Conservation (phyloP, 2,888 invertebrate species). For the Oxyscelio sp. region DNA sequence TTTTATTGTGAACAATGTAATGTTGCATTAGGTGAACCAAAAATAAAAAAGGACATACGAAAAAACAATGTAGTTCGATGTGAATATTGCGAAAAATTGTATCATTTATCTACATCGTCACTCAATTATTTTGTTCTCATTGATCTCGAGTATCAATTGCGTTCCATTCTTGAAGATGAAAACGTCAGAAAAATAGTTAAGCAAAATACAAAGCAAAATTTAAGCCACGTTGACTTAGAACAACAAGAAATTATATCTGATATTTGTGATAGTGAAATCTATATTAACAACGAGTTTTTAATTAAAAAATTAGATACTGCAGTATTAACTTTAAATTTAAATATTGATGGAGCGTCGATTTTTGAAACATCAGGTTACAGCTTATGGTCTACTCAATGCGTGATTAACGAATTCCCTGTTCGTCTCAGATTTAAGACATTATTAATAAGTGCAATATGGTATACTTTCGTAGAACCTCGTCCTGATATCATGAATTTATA, state of each 20-base stretch:
- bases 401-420: slow-evolving; percentile 56
- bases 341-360: neutral
- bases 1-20: neutral
- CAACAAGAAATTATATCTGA: no score
- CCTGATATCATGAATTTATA: slow-evolving; percentile 57
- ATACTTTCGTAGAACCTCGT: slow-evolving; percentile 36
- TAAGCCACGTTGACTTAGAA: no score
- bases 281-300: neutral
- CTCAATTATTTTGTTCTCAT: neutral
- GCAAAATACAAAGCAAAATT: no score
- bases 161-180: no score
- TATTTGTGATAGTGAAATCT: neutral
- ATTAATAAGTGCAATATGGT: slow-evolving; percentile 48
- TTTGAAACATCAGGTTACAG: neutral
- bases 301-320: neutral
- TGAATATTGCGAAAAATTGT: neutral
- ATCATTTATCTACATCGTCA: neutral
- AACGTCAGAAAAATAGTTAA: no score
- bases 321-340: neutral
- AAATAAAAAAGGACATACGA: no score
- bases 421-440: slow-evolving; percentile 27
- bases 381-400: slow-evolving; percentile 45
- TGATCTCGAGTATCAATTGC: neutral
- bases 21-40: neutral
- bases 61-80: neutral